phyloP scores from a whole-genome alignment of 2,113 vertebrate species.

The Pleuronectes platessa region DNA sequence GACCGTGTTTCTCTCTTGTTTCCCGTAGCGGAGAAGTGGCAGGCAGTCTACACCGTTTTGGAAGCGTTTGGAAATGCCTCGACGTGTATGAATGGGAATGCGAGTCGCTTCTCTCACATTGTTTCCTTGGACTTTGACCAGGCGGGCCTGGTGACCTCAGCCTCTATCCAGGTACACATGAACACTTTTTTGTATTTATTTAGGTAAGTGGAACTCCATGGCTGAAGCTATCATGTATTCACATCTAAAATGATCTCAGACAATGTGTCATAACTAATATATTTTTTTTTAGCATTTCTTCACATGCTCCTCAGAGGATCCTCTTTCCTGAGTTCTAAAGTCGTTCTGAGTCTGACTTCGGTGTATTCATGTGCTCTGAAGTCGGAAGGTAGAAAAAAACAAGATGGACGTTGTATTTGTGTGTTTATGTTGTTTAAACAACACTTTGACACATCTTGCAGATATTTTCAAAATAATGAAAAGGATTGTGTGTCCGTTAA shows the following conservation, averaged over 20 bases:
- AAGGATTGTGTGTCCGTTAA: too few species aligned
- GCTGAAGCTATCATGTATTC: neutral
- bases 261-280: neutral
- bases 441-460: too few species aligned
- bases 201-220: neutral
- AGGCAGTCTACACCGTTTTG: constrained; percentile 92
- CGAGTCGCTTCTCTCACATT: constrained; percentile 95
- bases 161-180: constrained; percentile 90
- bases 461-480: too few species aligned
- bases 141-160: constrained; percentile 94
- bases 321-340: too few species aligned
- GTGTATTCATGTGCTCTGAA: too few species aligned
- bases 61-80: constrained; percentile 96
- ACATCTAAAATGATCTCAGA: neutral
- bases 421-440: too few species aligned
- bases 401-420: too few species aligned
- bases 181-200: neutral
- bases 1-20: neutral
- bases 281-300: too few species aligned
- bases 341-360: too few species aligned
- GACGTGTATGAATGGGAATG: constrained; percentile 90
- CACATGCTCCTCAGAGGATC: too few species aligned
- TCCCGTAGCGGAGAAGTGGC: constrained; percentile 92
- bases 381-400: too few species aligned
- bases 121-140: constrained; percentile 97